phyloP scores from a whole-genome alignment of 2,113 vertebrate genomes.

The Poicephalus gulielmi region DNA sequence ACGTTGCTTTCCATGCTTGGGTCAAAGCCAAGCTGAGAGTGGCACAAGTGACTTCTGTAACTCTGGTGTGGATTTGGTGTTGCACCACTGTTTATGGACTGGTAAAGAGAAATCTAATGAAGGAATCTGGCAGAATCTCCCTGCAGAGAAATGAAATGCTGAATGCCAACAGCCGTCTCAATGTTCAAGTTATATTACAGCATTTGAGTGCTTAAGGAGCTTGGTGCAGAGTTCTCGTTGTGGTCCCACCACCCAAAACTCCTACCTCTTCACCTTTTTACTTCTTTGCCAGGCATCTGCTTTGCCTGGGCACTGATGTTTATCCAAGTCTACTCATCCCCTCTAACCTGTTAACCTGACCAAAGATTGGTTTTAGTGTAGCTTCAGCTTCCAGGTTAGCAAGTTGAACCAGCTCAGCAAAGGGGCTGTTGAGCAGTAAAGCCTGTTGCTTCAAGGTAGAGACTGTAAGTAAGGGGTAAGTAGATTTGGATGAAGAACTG shows the following conservation, averaged over 20 bases:
- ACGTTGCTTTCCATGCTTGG: neutral
- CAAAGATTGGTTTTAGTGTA: neutral
- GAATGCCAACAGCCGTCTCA: neutral
- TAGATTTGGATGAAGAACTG: neutral
- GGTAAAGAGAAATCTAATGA: neutral
- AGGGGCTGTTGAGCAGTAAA: neutral
- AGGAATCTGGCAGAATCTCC: neutral
- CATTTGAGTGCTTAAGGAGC: neutral
- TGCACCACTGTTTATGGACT: neutral
- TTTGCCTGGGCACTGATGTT: neutral
- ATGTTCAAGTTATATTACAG: neutral
- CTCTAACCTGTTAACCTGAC: neutral
- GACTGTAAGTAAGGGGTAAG: neutral
- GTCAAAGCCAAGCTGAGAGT: neutral
- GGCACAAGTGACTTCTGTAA: neutral
- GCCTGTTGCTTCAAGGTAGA: neutral
- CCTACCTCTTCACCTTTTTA: neutral
- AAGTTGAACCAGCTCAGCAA: neutral
- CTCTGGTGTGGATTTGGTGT: neutral
- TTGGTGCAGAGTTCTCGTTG: fast-evolving
- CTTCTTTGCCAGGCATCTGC: neutral
- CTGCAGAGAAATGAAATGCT: neutral
- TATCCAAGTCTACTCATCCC: neutral
- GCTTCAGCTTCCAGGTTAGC: neutral
- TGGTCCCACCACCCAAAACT: neutral